These are phyloP conservation scores for Hemibagrus guttatus DNA, from an alignment of 2,797 vertebrate species.

Conservation along the genomic window DNA sequence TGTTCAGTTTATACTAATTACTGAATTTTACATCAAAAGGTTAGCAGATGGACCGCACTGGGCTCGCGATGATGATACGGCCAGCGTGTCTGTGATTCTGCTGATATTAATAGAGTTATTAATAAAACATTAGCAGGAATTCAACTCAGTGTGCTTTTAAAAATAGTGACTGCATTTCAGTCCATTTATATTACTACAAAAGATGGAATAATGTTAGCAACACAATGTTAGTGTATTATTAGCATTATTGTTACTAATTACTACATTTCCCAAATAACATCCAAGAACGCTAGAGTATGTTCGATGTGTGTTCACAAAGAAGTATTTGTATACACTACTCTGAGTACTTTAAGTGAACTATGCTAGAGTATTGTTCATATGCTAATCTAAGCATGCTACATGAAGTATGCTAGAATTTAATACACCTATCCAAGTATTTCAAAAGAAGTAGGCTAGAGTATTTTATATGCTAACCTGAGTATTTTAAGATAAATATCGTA, in stretches of 20 bases:
- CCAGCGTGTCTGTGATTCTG: background rate
- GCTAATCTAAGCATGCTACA: too few relatives aligned
- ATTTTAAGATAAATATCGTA: background rate
- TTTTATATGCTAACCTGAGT: background rate
- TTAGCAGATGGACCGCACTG: conserved; percentile 5
- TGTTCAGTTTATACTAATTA: background rate
- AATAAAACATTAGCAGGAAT: background rate
- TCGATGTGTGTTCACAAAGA: background rate
- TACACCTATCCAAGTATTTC: too few relatives aligned
- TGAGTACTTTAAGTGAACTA: background rate
- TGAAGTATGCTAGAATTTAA: too few relatives aligned
- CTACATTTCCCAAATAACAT: background rate
- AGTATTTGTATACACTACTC: background rate
- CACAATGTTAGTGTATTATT: background rate
- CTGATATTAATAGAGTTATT: background rate
- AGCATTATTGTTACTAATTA: too few relatives aligned
- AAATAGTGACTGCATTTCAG: background rate
- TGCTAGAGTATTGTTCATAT: background rate
- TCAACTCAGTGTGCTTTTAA: background rate
- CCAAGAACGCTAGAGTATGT: background rate
- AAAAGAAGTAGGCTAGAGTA: background rate
- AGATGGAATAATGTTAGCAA: background rate
- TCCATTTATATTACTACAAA: background rate
- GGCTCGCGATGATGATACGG: background rate
- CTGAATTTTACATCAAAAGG: background rate